Conservation (phyloP, 2,888 invertebrate species). For the Phalera bucephala region DNA sequence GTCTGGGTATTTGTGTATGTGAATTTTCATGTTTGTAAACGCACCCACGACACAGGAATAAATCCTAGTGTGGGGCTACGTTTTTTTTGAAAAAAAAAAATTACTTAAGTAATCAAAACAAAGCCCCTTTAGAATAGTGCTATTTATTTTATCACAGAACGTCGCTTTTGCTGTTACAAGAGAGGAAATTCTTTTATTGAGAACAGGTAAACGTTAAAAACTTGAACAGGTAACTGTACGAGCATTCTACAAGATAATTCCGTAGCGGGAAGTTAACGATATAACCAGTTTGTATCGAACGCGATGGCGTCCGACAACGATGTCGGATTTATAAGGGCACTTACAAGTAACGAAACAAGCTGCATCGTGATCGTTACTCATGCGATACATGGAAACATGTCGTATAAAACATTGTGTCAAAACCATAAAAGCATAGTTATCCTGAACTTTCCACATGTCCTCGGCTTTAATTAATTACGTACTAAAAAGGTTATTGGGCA, state of each 20-base stretch:
- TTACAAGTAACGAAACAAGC: constrained; percentile 33
- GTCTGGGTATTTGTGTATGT: too few species aligned
- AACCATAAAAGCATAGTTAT: constrained; percentile 46
- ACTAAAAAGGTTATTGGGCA: constrained; percentile 23
- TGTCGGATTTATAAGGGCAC: constrained; percentile 66
- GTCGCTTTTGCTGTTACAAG: background rate
- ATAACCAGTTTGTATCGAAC: constrained; percentile 71
- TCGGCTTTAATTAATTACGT: constrained; percentile 52
- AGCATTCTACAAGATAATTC: constrained; percentile 70
- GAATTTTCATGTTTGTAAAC: too few species aligned
- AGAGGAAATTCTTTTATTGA: constrained; percentile 22
- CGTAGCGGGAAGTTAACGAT: constrained; percentile 67
- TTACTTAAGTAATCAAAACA: constrained; percentile 14
- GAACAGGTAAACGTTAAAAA: constrained; percentile 26
- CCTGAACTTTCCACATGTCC: constrained; percentile 60
- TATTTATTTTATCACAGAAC: constrained; percentile 4
- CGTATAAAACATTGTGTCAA: constrained; percentile 34
- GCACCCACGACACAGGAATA: too few species aligned
- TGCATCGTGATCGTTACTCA: constrained; percentile 32
- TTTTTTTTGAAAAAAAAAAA: constrained; percentile 2
- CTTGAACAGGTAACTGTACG: constrained; percentile 59
- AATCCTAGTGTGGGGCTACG: too few species aligned
- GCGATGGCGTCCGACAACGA: constrained; percentile 65
- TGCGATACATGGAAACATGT: constrained; percentile 51
- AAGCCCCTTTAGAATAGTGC: constrained; percentile 13